Evolutionary conservation across 2,113 vertebrate genomes (phyloP).

Genomic region (Varanus salvator): DNA sequence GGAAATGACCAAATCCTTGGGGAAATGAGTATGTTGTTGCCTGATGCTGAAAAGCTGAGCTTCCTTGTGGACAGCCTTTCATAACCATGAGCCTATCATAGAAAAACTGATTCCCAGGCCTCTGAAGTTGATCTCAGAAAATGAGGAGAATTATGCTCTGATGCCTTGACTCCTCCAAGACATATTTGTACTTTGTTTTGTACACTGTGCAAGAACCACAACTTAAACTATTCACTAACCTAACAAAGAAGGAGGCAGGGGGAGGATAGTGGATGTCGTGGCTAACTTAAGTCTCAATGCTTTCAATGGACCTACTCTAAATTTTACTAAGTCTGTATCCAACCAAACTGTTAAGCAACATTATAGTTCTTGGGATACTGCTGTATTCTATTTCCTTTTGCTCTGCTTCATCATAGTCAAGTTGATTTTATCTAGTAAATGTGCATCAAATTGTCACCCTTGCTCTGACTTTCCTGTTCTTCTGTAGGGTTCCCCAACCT

Average conservation of each 20-base stretch:
- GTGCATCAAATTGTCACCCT: background rate
- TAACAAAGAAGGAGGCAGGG: background rate
- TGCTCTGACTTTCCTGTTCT: background rate
- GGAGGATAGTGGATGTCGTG: too few species aligned
- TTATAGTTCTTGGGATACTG: background rate
- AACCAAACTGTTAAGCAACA: background rate
- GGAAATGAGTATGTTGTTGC: too few species aligned
- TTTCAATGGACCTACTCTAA: too few species aligned
- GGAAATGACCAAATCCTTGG: too few species aligned
- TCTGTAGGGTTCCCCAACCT: background rate
- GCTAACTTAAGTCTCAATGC: too few species aligned
- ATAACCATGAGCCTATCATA: too few species aligned
- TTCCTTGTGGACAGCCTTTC: too few species aligned
- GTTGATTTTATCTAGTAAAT: background rate
- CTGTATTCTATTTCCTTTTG: background rate
- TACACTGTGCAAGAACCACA: background rate
- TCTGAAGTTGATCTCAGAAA: too few species aligned
- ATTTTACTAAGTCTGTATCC: too few species aligned
- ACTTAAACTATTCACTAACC: background rate
- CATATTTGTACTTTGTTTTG: background rate
- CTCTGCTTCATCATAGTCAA: background rate
- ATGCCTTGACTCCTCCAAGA: background rate
- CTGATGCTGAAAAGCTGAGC: too few species aligned
- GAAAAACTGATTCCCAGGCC: too few species aligned
- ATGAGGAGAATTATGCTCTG: background rate